Evolutionary conservation across 2,797 vertebrate genomes (phyloP).

Genomic region (Tolypeutes matacus): DNA sequence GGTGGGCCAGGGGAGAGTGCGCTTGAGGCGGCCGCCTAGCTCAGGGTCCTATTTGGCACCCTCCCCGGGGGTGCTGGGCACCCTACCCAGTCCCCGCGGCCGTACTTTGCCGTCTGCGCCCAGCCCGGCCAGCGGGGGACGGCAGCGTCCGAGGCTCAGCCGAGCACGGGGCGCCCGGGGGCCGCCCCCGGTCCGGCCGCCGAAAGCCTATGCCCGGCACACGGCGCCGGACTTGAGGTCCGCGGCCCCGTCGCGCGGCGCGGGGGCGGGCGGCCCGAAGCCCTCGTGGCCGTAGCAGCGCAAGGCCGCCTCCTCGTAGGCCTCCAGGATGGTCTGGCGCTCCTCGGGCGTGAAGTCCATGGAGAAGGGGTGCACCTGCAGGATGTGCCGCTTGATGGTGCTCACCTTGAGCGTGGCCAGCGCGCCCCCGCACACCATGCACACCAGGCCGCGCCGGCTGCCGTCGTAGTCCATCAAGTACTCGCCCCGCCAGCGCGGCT

Average conservation of each 20-base stretch:
- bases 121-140: conserved; percentile 75
- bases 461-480: conserved; percentile 96
- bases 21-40: background rate
- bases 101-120: background rate
- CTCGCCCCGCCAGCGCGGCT: conserved; percentile 93
- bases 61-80: too few species aligned
- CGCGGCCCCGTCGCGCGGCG: conserved; percentile 71
- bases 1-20: background rate
- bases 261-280: conserved; percentile 74
- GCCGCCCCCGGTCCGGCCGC: background rate
- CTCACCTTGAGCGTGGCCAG: conserved; percentile 92
- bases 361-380: conserved; percentile 95
- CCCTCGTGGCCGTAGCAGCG: conserved; percentile 88
- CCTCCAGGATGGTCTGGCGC: conserved; percentile 91
- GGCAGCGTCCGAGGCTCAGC: background rate
- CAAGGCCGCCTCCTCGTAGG: conserved; percentile 91
- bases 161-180: background rate
- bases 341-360: conserved; percentile 91
- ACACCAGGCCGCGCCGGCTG: conserved; percentile 91
- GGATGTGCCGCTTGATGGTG: conserved; percentile 94
- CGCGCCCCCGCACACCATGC: conserved; percentile 94
- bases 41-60: background rate
- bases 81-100: background rate
- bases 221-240: conserved; percentile 79
- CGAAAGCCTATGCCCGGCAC: conserved; percentile 76